Base-by-base conservation (phyloP, 2,888 invertebrate species). In the Theretra japonica region DNA sequence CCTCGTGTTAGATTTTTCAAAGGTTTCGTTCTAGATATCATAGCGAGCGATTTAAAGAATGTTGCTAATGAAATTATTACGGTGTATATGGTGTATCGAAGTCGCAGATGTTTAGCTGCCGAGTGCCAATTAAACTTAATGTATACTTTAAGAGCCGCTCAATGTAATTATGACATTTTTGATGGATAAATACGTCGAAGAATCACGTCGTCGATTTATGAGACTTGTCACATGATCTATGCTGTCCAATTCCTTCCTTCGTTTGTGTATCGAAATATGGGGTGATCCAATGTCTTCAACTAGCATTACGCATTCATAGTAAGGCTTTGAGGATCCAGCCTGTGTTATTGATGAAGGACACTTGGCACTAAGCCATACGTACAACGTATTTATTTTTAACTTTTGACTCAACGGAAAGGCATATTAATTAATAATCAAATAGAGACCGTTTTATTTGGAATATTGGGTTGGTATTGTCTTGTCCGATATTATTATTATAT, bases 1-100 rank as follows among this genome's bases (percentile, higher is more conserved):
- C 65, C 65, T 65, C 48, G 71, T 71, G 21, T 23, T 58, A 68
- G 68, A 71, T 71, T 68, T 71, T 57, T 70, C 74, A 77, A 81
- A 80, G 79, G 79, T 77, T 80, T 71, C 53, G 79, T 76, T 74
- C 79, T 71, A 77, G 73, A 80, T 78, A 77, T 76, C 33, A 78
- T 58, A 71, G 56, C 23, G 69, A 75, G 58, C 69, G n/a, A 73
- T 69, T 71, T 71, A 74, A 74, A 80, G 75, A 80, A 76, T 76
- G 78, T 65, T 41, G 65, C 17, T 65, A 65, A 48, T 62, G 21
- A 60, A 60, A 65, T 23, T 23, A 62, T 60, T 33, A 33, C 7
- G 8, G 33, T 62, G 19, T 53, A 53, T n/a, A 17, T 4, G 41
- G 17, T 48, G 23, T 21, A 65, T 41, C 17, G 23, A 48, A 17